These are phyloP conservation scores for mouse (Mus musculus) DNA, from an alignment of 2,113 vertebrate genomes.

Conservation along the genomic window GRCm39 chr1:57649501-57650000, in stretches of 20 bases:
- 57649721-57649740: background rate
- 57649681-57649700: background rate
- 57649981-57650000: background rate
- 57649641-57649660: constrained; percentile 6
- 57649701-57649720: background rate
- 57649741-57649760: background rate
- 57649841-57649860: background rate
- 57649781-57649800: background rate
- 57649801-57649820: too few species aligned
- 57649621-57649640: background rate
- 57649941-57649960: background rate
- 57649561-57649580: constrained; percentile 41
- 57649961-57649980: background rate
- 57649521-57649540: constrained; percentile 44
- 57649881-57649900: too few species aligned
- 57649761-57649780: too few species aligned
- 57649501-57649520: constrained; percentile 38
- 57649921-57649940: too few species aligned
- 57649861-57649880: background rate
- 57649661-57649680: background rate
- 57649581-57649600: constrained; percentile 42
- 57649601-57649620: background rate
- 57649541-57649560: constrained; percentile 33
- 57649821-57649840: rapidly evolving
- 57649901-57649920: too few species aligned